Evolutionary conservation across 2,888 invertebrate genomes (phyloP), one percentile per base, ranked within the genome.

Genomic region (Eristalis arbustorum): DNA sequence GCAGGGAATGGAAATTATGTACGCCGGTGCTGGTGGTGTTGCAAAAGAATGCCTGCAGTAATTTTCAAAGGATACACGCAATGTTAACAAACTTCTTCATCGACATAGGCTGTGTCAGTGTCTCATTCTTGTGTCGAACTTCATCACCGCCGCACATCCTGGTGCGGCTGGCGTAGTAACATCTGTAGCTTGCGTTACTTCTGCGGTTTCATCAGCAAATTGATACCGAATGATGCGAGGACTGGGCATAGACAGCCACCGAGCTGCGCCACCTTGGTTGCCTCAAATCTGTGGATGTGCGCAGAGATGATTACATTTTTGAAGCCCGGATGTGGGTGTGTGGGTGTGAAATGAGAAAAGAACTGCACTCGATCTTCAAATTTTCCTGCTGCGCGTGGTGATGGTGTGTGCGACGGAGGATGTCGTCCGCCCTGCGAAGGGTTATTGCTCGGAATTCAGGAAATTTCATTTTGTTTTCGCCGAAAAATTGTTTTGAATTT

Each of bases 1-100:
- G 6, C 3, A 28, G 40, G 28, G 68, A 68, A 81, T 75, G 49
- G 71, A 64, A 81, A 74, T 80, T 81, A 81, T 81, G 34, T 75
- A 68, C 67, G 62, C 37, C 57, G 80, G 34, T 63, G 68, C 40
- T 31, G 6, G 56, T 69, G 69, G 82, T 66, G 85, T 67, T 82
- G 66, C 42, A 57, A 74, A 81, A 85, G 78, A 87, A 87, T 82
- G 78, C 78, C 82, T 74, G 73, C 56, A 74, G 78, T 87, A 78
- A 87, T 87, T 87, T 87, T 87, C 77, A 82, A 87, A 85, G 82
- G 82, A 82, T 80, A 72, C 74, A 67, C 68, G 66, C 66, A 62
- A 67, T 75, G 69, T 67, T 69, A 74, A 67, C 73, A 68, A 77
- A 62, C 56, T 69, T 66, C 40, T 85, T 56, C 31, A 31, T 31